phyloP scores from a whole-genome alignment of 1,140 invertebrate genomes.

The Nebria ingens region DNA sequence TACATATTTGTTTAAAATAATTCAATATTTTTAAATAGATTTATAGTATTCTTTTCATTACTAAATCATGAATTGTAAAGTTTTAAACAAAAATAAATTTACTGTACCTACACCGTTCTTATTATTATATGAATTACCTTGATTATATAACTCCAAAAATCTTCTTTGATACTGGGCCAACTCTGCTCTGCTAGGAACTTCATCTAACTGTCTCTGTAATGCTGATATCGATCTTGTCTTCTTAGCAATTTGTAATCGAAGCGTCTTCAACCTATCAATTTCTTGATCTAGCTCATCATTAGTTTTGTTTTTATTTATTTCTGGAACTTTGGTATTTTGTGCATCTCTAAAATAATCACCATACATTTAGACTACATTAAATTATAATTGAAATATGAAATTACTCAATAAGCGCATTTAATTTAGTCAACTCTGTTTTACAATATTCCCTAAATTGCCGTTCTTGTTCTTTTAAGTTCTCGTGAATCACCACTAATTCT shows the following conservation, averaged over 20 bases:
- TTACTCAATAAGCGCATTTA: slow-evolving; percentile 48
- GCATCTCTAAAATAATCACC: slow-evolving; percentile 39
- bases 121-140: slow-evolving; percentile 48
- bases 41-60: no score
- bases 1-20: no score
- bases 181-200: slow-evolving; percentile 84
- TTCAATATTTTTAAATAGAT: no score
- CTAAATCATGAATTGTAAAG: no score
- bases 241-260: slow-evolving; percentile 59
- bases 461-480: slow-evolving; percentile 63
- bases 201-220: slow-evolving; percentile 72
- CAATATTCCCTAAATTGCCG: slow-evolving; percentile 65
- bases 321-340: slow-evolving; percentile 36
- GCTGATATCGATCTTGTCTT: slow-evolving; percentile 72
- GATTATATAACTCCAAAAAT: slow-evolving; percentile 93
- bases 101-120: not conserved
- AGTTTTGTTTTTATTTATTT: slow-evolving; percentile 36
- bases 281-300: slow-evolving; percentile 46
- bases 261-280: slow-evolving; percentile 42
- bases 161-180: slow-evolving; percentile 89
- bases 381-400: no score
- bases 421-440: slow-evolving; percentile 47
- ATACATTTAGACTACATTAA: slow-evolving; percentile 10
- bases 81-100: slow-evolving; percentile 9
- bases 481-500: slow-evolving; percentile 55